phyloP scores from a whole-genome alignment of 2,888 invertebrate species.

The Nowickia ferox region DNA sequence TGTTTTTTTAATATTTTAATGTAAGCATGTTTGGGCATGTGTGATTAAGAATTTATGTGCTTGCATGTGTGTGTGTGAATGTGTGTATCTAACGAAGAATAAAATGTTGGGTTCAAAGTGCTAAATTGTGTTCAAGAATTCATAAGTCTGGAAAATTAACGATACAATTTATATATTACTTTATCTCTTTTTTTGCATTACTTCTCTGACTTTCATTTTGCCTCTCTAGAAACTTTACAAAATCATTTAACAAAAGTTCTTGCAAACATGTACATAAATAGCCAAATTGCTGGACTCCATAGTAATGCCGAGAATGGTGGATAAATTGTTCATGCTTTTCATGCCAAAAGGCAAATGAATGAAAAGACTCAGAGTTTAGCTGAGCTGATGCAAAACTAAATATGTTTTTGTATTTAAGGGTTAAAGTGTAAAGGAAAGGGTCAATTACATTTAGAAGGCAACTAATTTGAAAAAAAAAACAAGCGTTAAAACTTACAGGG shows the following conservation, averaged over 20 bases:
- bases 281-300: background rate
- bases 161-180: conserved; percentile 71
- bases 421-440: conserved; percentile 6
- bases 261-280: background rate
- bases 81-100: conserved; percentile 17
- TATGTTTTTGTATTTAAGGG: background rate
- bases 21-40: background rate
- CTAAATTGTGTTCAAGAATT: conserved; percentile 81
- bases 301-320: conserved; percentile 10
- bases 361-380: background rate
- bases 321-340: background rate
- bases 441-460: background rate
- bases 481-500: no score
- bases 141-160: conserved; percentile 79
- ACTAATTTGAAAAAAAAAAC: background rate
- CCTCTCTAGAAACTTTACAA: background rate
- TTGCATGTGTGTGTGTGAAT: background rate
- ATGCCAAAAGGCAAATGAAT: background rate
- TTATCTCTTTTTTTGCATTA: background rate
- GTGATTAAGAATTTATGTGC: background rate
- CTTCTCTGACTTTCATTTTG: background rate
- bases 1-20: background rate
- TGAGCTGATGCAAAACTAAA: background rate
- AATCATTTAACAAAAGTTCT: conserved; percentile 1
- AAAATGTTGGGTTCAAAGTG: conserved; percentile 75